Percentiles rank a stretch among this genome's conserved stretches.
These are phyloP conservation scores for Phoebastria nigripes DNA, from an alignment of 2,797 vertebrate genomes.

Conservation along the genomic window DNA sequence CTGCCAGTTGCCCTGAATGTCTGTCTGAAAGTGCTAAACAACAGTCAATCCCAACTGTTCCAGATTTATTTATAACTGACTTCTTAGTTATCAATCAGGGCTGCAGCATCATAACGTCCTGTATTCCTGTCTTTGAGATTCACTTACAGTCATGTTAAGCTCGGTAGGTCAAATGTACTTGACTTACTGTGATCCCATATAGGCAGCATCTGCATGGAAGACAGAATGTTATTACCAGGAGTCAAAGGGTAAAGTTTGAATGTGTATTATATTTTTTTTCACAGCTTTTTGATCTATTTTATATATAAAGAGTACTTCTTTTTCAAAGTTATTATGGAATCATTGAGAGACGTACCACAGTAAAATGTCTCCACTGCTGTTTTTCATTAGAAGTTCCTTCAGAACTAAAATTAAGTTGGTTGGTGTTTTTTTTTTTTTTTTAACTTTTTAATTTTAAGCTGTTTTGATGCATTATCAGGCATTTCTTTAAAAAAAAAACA, in stretches of 20 bases:
- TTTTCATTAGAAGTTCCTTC: not conserved
- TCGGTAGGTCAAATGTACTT: not conserved
- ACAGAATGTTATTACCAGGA: not conserved
- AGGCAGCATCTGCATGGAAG: not conserved
- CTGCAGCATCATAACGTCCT: conserved; percentile 32
- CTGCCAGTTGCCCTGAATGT: conserved; percentile 68
- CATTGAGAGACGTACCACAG: not conserved
- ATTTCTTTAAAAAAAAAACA: not conserved
- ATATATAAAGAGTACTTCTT: not conserved
- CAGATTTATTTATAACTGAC: conserved; percentile 76
- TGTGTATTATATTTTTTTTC: not conserved
- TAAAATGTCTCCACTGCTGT: not conserved
- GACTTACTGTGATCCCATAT: not conserved
- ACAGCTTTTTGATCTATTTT: not conserved
- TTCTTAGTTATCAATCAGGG: conserved; percentile 54
- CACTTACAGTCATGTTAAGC: not conserved
- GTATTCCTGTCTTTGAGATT: not conserved
- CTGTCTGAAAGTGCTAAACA: conserved; percentile 68
- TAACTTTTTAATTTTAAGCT: not conserved
- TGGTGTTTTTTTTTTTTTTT: not conserved
- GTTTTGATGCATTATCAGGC: not conserved
- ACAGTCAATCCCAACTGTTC: conserved; percentile 73
- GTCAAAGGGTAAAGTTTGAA: not conserved
- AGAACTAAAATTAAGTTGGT: not conserved
- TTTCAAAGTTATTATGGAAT: not conserved